Evolutionary conservation across 2,113 vertebrate genomes (phyloP), one percentile per base, ranked within the genome.

Genomic region (Alexandromys fortis): DNA sequence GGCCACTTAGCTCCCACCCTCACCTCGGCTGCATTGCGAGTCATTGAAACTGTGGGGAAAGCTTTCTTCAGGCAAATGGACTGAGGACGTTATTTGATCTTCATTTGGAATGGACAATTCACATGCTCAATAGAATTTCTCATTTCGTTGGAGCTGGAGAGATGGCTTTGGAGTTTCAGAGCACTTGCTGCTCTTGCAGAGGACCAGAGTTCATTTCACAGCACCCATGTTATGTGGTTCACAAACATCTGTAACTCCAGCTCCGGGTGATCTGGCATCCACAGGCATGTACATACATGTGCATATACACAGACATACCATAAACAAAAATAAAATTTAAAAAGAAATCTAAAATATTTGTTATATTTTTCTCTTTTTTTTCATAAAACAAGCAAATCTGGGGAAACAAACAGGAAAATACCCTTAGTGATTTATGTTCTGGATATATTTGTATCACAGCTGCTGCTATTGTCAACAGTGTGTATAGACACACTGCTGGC

Each of bases 401-500:
- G 35, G 4, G 6, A 91, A 94, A 76, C 89, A 47, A 88, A 87
- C 7, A 2, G n/a, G 22, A 72, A 55, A 86, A 14, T 30, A 58
- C 90, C 8, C 14, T 0, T 24, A 72, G 47, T 38, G n/a, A 61
- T 95, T 28, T 88, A 1, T 90, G 75, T 91, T 79, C 38, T 52
- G 52, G 82, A 76, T 90, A 68, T 58, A 38, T 73, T 77, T 75
- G 26, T 47, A 26, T 24, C 47, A 28, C 7, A 58, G 5, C 17
- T 92, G 61, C 90, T 81, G 55, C 35, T 91, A 30, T 72, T 91
- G 72, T 28, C 55, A 63, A 89, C 35, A 77, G 75, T 63, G 42
- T 42, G 42, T 42, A 42, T 42, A 81, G 83, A 85, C 35, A 92
- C 26, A n/a, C 26, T 47, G 45, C 86, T 89, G 81, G 72, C 58